These are phyloP conservation scores for Amiota communis DNA, from an alignment of 2,888 invertebrate species.

Conservation along the genomic window DNA sequence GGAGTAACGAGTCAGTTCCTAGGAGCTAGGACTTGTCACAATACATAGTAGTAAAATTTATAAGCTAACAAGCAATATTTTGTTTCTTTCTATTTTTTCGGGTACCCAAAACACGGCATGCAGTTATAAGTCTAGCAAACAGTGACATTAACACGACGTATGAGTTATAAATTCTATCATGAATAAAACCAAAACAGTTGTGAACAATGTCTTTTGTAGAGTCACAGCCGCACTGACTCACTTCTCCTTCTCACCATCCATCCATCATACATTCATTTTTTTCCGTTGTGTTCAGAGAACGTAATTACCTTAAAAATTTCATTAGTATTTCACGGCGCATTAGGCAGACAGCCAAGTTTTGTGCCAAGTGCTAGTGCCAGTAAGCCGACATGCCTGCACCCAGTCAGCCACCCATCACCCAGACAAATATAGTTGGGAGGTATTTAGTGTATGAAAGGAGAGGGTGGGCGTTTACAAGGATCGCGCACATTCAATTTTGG, in stretches of 20 bases:
- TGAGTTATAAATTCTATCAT: constrained; percentile 20
- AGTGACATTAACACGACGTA: constrained; percentile 18
- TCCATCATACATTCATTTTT: neutral
- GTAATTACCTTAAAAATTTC: constrained; percentile 63
- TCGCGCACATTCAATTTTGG: constrained; percentile 47
- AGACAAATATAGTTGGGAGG: constrained; percentile 46
- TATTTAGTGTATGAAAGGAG: no score
- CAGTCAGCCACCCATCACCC: constrained; percentile 41
- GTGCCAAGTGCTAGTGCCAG: constrained; percentile 16
- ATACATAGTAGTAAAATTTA: constrained; percentile 55
- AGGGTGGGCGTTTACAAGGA: no score
- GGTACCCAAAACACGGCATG: neutral
- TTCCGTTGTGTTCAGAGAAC: constrained; percentile 30
- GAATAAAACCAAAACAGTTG: neutral
- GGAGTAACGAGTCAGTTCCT: neutral
- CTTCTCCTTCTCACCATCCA: neutral
- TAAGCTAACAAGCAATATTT: constrained; percentile 42
- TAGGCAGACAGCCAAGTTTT: constrained; percentile 39
- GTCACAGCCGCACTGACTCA: neutral
- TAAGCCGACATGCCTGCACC: constrained; percentile 15
- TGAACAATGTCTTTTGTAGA: constrained; percentile 4
- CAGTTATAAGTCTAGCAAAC: neutral
- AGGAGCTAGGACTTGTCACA: constrained; percentile 13
- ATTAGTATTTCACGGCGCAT: constrained; percentile 66
- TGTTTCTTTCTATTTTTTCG: neutral